Base-by-base conservation (phyloP, 2,888 invertebrate genomes). In the Trichacis sp. region DNA sequence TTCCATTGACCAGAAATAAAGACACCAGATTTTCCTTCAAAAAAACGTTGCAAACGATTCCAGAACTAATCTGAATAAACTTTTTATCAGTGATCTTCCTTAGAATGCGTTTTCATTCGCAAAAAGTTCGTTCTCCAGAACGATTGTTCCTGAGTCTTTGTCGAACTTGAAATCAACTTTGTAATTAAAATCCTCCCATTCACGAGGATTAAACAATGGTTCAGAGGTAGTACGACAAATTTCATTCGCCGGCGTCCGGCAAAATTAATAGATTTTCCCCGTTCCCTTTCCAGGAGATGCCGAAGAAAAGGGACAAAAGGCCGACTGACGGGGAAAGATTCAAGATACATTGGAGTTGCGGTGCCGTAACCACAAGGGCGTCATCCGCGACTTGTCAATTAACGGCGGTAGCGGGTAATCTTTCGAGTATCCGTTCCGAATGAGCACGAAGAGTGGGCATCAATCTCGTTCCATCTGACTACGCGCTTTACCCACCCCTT, bases 391-490 rank as follows among this genome's bases (percentile, higher is more conserved):
- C 73, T 77, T 76, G 78, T 78, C 79, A 79, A 79, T 79, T 79
- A 79, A 79, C 77, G 72, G 70, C 64, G 69, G 71, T 69, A 72
- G 68, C 63, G 73, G 70, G 69, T 79, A 80, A 81, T 81, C 80
- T 80, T 79, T 80, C 78, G 76, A 78, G 80, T 78, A 78, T 81
- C 78, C 78, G 77, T 81, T 77, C 78, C 69, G 68, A 70, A 69
- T 59, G 60, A 68, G 64, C 64, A 70, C 66, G 69, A 69, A 70
- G n/a, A 14, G 64, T 54, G 70, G 64, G 64, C 57, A 76, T 76
- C 78, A 64, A 63, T 54, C 47, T 64, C 68, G 70, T 75, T 75
- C 74, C 76, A 77, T 77, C 76, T 74, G 69, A 67, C 74, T 73
- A 68, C 68, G 64, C 68, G 55, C 52, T 42, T 17, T 18, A 12